phyloP scores from a whole-genome alignment of 2,797 vertebrate species.

The Geotrypetes seraphini region DNA sequence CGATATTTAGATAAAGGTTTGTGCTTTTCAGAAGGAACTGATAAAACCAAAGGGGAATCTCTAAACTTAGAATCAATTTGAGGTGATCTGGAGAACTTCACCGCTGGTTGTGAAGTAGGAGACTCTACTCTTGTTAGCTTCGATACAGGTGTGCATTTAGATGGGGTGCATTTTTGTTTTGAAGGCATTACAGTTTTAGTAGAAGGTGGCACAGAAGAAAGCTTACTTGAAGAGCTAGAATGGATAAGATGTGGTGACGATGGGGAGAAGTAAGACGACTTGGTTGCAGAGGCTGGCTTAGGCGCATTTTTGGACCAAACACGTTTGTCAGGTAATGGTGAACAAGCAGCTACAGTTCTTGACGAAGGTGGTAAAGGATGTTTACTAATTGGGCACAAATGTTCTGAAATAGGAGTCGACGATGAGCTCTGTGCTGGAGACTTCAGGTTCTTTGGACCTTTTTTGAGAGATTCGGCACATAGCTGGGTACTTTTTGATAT shows the following conservation, averaged over 20 bases:
- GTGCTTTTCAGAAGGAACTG: no score
- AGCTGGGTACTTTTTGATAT: not conserved
- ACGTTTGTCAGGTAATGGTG: constrained; percentile 58
- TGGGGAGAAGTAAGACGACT: constrained; percentile 5
- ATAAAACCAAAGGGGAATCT: no score
- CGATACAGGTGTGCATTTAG: constrained; percentile 12
- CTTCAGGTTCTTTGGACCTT: constrained; percentile 23
- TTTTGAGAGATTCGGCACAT: constrained; percentile 18
- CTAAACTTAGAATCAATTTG: constrained; percentile 23
- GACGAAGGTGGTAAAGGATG: not conserved
- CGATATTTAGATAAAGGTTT: no score
- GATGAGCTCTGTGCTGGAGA: not conserved
- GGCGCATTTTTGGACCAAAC: constrained; percentile 46
- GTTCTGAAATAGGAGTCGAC: constrained; percentile 5
- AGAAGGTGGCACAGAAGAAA: constrained; percentile 5
- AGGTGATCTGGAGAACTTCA: constrained; percentile 40
- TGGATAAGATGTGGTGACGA: not conserved
- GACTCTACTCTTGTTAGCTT: not conserved
- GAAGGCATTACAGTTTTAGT: constrained; percentile 3
- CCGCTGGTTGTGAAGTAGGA: constrained; percentile 35
- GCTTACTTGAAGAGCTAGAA: constrained; percentile 10
- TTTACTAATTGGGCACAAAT: constrained; percentile 8
- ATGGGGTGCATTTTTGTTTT: constrained; percentile 17
- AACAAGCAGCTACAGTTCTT: constrained; percentile 14
- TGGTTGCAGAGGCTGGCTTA: constrained; percentile 18